Percentiles rank a stretch among this genome's conserved stretches.
Evolutionary conservation across 2,113 vertebrate species (phyloP).

Genomic region (Varanus salvator): DNA sequence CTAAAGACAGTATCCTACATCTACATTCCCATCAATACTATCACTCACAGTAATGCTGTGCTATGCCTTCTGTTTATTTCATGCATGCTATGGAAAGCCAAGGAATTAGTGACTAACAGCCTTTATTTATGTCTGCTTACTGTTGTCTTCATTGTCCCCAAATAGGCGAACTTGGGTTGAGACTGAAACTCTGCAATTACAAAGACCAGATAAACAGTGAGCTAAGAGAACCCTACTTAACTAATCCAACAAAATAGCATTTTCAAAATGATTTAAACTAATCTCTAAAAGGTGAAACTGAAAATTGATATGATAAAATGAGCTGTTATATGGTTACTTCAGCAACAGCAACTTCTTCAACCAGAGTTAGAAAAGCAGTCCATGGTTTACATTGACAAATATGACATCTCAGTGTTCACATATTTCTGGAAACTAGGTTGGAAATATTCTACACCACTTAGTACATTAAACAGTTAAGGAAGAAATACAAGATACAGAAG

Average conservation of each 20-base stretch:
- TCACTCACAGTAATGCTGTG: constrained; percentile 16
- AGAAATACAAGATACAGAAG: background rate
- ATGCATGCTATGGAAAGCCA: constrained; percentile 12
- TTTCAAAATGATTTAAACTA: background rate
- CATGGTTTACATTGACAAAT: background rate
- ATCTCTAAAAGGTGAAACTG: background rate
- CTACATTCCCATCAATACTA: constrained; percentile 11
- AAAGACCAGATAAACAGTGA: constrained; percentile 19
- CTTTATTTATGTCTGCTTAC: background rate
- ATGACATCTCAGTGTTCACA: background rate
- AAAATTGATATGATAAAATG: background rate
- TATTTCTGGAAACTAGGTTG: background rate
- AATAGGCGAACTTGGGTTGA: constrained; percentile 35
- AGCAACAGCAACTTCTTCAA: background rate
- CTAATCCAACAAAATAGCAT: background rate
- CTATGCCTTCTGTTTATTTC: constrained; percentile 37
- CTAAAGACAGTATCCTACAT: background rate
- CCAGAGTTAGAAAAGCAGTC: background rate
- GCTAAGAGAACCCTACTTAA: background rate
- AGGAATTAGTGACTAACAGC: constrained; percentile 18
- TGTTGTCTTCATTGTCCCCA: constrained; percentile 8
- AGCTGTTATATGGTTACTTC: background rate
- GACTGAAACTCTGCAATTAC: constrained; percentile 25
- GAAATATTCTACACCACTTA: too few relatives aligned
- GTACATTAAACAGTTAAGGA: constrained; percentile 2